Evolutionary conservation across 2,797 vertebrate species (phyloP), one percentile per base, ranked within the genome.

Genomic region (Hippopotamyrus pictus): DNA sequence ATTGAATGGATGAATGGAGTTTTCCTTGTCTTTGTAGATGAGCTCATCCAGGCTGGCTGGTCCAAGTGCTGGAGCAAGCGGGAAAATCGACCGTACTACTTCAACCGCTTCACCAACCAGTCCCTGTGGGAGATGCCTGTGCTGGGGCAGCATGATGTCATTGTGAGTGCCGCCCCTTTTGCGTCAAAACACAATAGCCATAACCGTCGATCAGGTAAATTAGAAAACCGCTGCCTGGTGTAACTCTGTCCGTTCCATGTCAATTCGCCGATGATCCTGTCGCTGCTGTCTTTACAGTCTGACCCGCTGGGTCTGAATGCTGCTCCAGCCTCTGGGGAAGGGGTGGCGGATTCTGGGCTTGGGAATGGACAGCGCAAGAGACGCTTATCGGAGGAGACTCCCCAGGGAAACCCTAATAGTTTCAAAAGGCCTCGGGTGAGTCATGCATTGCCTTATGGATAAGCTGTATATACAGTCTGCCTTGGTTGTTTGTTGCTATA

Each of bases 51-150:
- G 90, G 98, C 98, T 0, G 98, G 98, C 90, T 99, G 98, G 98
- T 96, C 98, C 82, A 99, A 99, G 96, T 99, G 98, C 93, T 99
- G 98, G 98, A 99, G 98, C 93, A 97, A 98, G 92, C 95, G 98
- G 90, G 98, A 99, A 94, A 99, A 97, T 91, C 97, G 98, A 14
- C 98, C 98, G 0, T 99, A 99, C 93, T 99, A 98, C 90, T 99
- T 99, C 93, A 99, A 99, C 93, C 96, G 98, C 82, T 99, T 99
- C 94, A 99, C 98, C 86, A 99, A 99, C 94, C 98, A 99, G 95
- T 99, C 98, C 0, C 94, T 99, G 91, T 99, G 98, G 98, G 98
- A 99, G 95, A 97, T 99, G 95, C 98, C 98, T 0, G 97, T 99
- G 17, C 93, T 99, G 90, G 98, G 98, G 12, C 98, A 99, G 92